Percentiles rank a stretch among this genome's conserved stretches.
Conservation (phyloP, 2,888 invertebrate genomes). For the Crocallis elinguaria region DNA sequence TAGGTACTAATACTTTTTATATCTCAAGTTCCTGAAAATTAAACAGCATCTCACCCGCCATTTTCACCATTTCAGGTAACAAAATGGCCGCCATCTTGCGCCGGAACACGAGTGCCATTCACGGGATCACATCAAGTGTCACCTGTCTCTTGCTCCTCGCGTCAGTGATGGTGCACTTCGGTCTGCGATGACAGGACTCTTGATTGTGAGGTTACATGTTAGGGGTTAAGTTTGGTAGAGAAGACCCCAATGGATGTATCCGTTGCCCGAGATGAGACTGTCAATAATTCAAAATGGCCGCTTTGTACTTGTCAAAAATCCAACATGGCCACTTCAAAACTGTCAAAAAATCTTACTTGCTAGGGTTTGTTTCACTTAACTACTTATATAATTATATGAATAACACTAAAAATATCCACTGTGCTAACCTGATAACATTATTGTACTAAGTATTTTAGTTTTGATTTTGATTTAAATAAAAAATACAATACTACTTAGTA, state of each 20-base stretch:
- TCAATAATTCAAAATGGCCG: neutral
- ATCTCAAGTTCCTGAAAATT: neutral
- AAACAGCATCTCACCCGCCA: neutral
- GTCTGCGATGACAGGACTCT: conserved; percentile 73
- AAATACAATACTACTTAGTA: too few species aligned
- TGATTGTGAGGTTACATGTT: neutral
- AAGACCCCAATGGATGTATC: neutral
- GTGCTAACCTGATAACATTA: too few species aligned
- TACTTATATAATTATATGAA: too few species aligned
- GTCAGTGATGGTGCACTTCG: conserved; percentile 68
- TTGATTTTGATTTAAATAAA: too few species aligned
- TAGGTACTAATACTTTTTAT: too few species aligned
- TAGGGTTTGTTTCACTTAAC: too few species aligned
- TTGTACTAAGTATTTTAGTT: too few species aligned
- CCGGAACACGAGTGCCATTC: conserved; percentile 78
- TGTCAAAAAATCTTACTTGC: too few species aligned
- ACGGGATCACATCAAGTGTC: conserved; percentile 75
- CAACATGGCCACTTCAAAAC: neutral
- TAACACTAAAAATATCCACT: too few species aligned
- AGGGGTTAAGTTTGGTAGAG: neutral
- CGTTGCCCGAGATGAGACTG: neutral
- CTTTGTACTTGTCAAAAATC: neutral
- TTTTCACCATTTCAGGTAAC: conserved; percentile 65
- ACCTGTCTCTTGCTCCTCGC: conserved; percentile 71
- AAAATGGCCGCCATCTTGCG: conserved; percentile 81